Evolutionary conservation across 2,888 invertebrate species (phyloP).

Genomic region (Saturnia japonica): DNA sequence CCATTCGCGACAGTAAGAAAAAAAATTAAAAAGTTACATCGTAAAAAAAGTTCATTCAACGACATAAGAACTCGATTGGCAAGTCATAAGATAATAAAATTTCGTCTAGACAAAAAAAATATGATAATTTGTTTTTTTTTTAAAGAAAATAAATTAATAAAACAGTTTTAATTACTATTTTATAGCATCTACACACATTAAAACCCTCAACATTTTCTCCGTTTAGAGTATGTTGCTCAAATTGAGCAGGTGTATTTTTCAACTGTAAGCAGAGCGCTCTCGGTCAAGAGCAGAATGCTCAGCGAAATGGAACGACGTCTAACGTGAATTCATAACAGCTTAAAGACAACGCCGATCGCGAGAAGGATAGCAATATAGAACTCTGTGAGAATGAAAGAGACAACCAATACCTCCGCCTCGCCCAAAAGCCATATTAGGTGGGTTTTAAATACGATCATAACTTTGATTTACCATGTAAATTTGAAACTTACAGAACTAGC

Average conservation of each 20-base stretch:
- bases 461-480: conserved; percentile 6
- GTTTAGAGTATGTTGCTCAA: conserved; percentile 14
- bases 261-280: conserved; percentile 3
- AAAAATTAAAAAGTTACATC: conserved; percentile 38
- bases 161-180: conserved; percentile 31
- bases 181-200: conserved; percentile 40
- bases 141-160: conserved; percentile 34
- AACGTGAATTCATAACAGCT: conserved; percentile 22
- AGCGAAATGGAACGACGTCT: conserved; percentile 26
- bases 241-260: conserved; percentile 12
- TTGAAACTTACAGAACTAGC: conserved; percentile 12
- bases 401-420: conserved; percentile 33
- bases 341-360: conserved; percentile 29
- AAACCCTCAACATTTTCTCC: conserved; percentile 25
- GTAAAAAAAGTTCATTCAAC: conserved; percentile 37
- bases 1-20: conserved; percentile 33
- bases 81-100: conserved; percentile 47
- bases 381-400: conserved; percentile 31
- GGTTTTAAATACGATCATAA: conserved; percentile 28
- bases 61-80: conserved; percentile 60
- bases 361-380: conserved; percentile 33
- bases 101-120: conserved; percentile 40
- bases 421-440: conserved; percentile 37
- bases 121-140: conserved; percentile 28
- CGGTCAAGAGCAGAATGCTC: conserved; percentile 9